Base-by-base conservation (phyloP, 1,140 invertebrate genomes). In the Leptoteleia sp. region DNA sequence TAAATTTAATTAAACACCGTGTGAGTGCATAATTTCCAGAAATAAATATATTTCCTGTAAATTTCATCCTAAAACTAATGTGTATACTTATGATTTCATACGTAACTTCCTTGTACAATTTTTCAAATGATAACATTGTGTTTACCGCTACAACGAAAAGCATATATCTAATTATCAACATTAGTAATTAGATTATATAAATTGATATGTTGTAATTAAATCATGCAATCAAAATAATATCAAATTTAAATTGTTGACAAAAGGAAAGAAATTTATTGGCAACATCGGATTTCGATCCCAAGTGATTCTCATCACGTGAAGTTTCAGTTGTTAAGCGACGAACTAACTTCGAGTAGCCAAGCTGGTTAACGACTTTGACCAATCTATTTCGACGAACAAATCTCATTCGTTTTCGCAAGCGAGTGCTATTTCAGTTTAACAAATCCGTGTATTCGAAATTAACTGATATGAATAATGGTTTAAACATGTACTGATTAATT, bases 311-410 rank as follows among this genome's bases (percentile, higher is more conserved):
- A 71, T 71, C 47, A 52, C 57, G 31, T 62, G 57, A 62, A 72
- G 37, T 72, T 72, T 55, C 13, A 54, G 40, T 72, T 55, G 70
- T 64, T 64, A 64, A 73, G 50, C 27, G 48, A 13, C 31, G 13
- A 64, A 15, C 31, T 35, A 73, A 57, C 59, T 73, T 22, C 5
- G 33, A 70, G 43, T 50, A 70, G 52, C 31, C 35, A 62, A 75
- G 22, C 50, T 42, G 19, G 61, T 50, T 75, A 75, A 75, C 52
- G 42, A 73, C 59, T 65, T 59, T 75, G 52, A 75, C 59, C 42
- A 75, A 59, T 65, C 42, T 57, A 65, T 64, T 65, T 59, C 27
- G 8, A 9, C 15, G 12, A 13, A 61, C 35, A 59, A 65, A 75
- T 64, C 40, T 55, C 70, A 73, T 65, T 64, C 59, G 43, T 48